Conservation (phyloP, 2,888 invertebrate genomes). For the Melanotus villosus region DNA sequence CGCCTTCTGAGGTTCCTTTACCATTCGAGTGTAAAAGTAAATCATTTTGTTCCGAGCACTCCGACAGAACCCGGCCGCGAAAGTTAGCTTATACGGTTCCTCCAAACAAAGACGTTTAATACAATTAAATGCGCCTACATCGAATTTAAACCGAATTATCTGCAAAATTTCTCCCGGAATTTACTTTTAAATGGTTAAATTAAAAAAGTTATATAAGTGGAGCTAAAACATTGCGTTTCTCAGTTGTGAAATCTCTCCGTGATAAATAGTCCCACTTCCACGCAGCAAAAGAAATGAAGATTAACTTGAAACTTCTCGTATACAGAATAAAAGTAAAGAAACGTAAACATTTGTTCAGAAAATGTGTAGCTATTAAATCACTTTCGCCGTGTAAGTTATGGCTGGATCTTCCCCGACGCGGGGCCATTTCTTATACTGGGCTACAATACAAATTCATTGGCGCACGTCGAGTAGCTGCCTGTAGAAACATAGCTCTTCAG, state of each 20-base stretch:
- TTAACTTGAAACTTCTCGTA: conserved; percentile 49
- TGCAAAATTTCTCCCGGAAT: conserved; percentile 30
- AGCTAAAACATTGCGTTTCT: conserved; percentile 30
- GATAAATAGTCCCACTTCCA: conserved; percentile 40
- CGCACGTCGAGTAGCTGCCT: conserved; percentile 43
- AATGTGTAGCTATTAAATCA: conserved; percentile 55
- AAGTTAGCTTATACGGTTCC: conserved; percentile 4
- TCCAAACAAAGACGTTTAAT: conserved; percentile 31
- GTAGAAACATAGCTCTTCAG: conserved; percentile 43
- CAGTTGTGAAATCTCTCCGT: conserved; percentile 30
- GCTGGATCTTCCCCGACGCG: conserved; percentile 45
- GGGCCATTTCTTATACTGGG: conserved; percentile 42
- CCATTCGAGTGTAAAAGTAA: conserved; percentile 11
- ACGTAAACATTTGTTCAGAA: conserved; percentile 54
- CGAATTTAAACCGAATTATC: conserved; percentile 35
- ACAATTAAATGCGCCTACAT: conserved; percentile 24
- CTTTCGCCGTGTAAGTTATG: conserved; percentile 51
- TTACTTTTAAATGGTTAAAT: conserved; percentile 38
- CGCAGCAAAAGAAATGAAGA: conserved; percentile 47
- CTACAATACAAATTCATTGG: conserved; percentile 48
- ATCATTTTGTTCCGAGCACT: conserved; percentile 8
- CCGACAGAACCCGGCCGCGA: not conserved
- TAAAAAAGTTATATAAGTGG: conserved; percentile 38
- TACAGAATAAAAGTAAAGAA: conserved; percentile 51
- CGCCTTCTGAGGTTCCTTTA: not conserved